These are phyloP conservation scores for Platycercus adscitus DNA, from an alignment of 2,113 vertebrate genomes.

Conservation along the genomic window DNA sequence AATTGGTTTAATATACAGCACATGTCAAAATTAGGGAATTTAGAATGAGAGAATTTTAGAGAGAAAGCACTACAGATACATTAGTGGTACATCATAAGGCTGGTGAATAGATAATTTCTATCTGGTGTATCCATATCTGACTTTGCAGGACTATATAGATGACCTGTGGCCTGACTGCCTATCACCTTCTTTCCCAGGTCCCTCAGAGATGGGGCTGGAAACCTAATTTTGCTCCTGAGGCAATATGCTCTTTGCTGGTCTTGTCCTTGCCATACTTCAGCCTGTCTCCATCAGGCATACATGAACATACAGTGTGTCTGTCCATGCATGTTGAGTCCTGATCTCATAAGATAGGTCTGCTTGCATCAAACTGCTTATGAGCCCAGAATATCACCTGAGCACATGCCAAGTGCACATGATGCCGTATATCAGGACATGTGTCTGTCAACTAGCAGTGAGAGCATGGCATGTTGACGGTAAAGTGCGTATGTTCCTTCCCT, in stretches of 20 bases:
- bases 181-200: not conserved
- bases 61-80: not conserved
- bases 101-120: not conserved
- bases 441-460: not conserved
- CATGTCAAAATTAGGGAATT: not conserved
- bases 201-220: not conserved
- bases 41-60: not conserved
- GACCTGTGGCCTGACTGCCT: not conserved
- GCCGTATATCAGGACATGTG: fast-evolving
- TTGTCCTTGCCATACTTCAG: not conserved
- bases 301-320: fast-evolving
- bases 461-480: not conserved
- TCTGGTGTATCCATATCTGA: fast-evolving
- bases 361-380: not conserved
- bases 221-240: not conserved
- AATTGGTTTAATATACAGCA: not conserved
- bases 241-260: not conserved
- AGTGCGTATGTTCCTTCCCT: fast-evolving
- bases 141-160: not conserved
- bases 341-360: not conserved
- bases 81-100: not conserved
- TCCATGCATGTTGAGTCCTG: not conserved
- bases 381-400: not conserved
- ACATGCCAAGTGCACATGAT: fast-evolving
- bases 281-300: not conserved